These are phyloP conservation scores for Sebastolobus alascanus DNA, from an alignment of 2,797 vertebrate genomes.

Conservation along the genomic window DNA sequence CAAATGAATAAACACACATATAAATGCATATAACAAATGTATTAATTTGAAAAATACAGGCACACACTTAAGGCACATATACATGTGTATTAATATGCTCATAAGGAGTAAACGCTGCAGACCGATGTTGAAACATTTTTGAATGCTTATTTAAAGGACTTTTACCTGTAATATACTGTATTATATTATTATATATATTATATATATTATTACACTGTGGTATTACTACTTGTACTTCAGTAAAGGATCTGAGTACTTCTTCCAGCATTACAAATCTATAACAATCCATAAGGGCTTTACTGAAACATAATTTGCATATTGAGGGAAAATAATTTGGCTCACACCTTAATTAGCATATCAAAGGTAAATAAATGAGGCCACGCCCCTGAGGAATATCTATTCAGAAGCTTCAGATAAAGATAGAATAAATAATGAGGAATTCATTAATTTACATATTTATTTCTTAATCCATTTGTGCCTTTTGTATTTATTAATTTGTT, in stretches of 20 bases:
- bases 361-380: slow-evolving; percentile 21
- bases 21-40: too few relatives aligned
- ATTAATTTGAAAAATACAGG: not conserved
- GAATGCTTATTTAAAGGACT: too few relatives aligned
- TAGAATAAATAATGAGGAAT: not conserved
- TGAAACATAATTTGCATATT: slow-evolving; percentile 21
- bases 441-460: not conserved
- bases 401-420: not conserved
- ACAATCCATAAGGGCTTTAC: not conserved
- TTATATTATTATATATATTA: too few relatives aligned
- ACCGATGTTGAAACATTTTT: not conserved
- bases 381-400: not conserved
- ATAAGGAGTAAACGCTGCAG: not conserved
- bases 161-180: not conserved
- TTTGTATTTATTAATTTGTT: fast-evolving
- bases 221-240: not conserved
- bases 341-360: slow-evolving; percentile 39
- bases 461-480: not conserved
- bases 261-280: not conserved
- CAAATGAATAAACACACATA: fast-evolving
- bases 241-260: not conserved
- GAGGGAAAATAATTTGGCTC: not conserved
- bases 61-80: not conserved
- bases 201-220: not conserved
- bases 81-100: not conserved